Evolutionary conservation across 30 jellyfish, hydroid and myxozoan genomes (phyloP).

Genomic region (Kudoa iwatai): DNA sequence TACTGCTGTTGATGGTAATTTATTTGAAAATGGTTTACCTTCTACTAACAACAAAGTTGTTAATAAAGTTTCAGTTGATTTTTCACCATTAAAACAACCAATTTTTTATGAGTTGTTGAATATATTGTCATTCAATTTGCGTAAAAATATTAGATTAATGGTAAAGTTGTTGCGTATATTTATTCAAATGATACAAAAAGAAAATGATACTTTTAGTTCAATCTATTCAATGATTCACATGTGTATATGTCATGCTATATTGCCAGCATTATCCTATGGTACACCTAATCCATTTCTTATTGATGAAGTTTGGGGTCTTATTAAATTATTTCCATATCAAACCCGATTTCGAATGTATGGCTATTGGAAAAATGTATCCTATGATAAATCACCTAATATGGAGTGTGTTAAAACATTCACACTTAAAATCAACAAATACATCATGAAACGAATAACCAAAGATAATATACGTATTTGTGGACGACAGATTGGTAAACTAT

Average conservation of each 20-base stretch:
- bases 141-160: too few species aligned
- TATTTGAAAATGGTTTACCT: too few species aligned
- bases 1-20: too few species aligned
- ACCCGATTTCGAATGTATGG: conserved; percentile 6
- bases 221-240: background rate
- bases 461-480: conserved; percentile 69
- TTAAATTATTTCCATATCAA: conserved; percentile 33
- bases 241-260: conserved; percentile 3
- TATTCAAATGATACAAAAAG: too few species aligned
- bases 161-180: too few species aligned
- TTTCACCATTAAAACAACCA: too few species aligned
- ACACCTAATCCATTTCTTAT: conserved; percentile 55
- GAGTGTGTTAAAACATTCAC: background rate
- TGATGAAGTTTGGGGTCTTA: conserved; percentile 75
- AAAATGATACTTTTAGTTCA: too few species aligned
- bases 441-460: conserved; percentile 27
- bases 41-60: too few species aligned
- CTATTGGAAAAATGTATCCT: background rate
- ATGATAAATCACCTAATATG: background rate
- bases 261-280: conserved; percentile 37
- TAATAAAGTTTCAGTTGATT: too few species aligned
- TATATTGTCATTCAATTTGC: too few species aligned
- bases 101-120: too few species aligned
- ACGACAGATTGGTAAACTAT: conserved; percentile 62
- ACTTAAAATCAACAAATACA: background rate